Conservation (phyloP, 2,113 vertebrate species). For the Aegotheles bennettii region DNA sequence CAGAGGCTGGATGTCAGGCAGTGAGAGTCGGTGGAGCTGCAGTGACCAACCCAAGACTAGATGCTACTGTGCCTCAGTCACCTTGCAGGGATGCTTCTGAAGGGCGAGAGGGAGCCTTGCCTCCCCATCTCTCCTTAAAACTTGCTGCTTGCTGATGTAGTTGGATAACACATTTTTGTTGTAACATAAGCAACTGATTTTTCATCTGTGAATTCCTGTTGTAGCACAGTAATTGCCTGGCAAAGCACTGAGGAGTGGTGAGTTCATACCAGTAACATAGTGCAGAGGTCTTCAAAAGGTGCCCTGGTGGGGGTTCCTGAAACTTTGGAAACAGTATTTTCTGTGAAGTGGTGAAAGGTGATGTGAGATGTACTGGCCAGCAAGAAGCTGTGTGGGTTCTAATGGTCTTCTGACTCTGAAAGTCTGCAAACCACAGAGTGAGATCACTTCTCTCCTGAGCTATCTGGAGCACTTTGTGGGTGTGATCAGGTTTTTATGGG, state of each 20-base stretch:
- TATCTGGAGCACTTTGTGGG: background rate
- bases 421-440: background rate
- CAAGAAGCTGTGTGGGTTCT: fast-evolving
- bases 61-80: background rate
- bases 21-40: background rate
- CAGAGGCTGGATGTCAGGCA: background rate
- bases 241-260: background rate
- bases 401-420: background rate
- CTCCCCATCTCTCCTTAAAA: background rate
- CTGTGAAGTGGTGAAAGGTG: background rate
- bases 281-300: background rate
- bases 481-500: background rate
- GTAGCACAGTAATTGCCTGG: background rate
- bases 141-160: background rate
- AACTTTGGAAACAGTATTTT: background rate
- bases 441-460: background rate
- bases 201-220: background rate
- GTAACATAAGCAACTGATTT: background rate
- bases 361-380: background rate
- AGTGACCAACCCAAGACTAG: background rate
- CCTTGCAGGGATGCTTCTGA: background rate
- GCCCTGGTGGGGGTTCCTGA: background rate
- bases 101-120: background rate
- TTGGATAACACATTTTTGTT: background rate
- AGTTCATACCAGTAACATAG: background rate